Conservation (phyloP, 2,797 vertebrate species). For the Petrocephalus sullivani region DNA sequence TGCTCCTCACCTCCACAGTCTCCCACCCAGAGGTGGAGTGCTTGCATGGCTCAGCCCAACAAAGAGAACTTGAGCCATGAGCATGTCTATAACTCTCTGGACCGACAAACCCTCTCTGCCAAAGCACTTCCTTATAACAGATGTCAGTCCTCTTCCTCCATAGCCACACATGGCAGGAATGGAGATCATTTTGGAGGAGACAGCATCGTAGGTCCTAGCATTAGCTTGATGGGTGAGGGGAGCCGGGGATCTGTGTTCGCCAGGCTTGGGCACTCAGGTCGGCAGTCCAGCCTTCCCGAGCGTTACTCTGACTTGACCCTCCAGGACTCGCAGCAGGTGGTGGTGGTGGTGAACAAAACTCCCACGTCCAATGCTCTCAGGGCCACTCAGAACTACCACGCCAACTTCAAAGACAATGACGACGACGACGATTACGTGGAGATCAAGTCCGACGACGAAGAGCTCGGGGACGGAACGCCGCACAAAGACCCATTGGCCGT, state of each 20-base stretch:
- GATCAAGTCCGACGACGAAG: constrained; percentile 93
- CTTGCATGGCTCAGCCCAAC: constrained; percentile 70
- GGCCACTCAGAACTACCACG: constrained; percentile 89
- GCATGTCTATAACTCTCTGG: constrained; percentile 79
- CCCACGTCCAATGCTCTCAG: constrained; percentile 70
- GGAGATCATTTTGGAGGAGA: constrained; percentile 54
- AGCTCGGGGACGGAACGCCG: constrained; percentile 42
- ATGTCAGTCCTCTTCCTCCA: constrained; percentile 69
- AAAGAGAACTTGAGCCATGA: constrained; percentile 66
- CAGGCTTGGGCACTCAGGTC: constrained; percentile 42
- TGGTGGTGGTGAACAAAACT: constrained; percentile 75
- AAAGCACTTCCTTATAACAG: constrained; percentile 62
- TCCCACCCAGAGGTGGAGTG: constrained; percentile 69
- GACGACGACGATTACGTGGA: constrained; percentile 92
- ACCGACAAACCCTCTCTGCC: constrained; percentile 59
- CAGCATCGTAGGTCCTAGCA: constrained; percentile 47
- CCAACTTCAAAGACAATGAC: constrained; percentile 86
- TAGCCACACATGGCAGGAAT: constrained; percentile 56
- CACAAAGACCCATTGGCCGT: constrained; percentile 20
- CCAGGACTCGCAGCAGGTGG: constrained; percentile 84
- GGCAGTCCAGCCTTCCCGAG: constrained; percentile 68
- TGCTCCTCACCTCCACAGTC: constrained; percentile 53
- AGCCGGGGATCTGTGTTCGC: constrained; percentile 32
- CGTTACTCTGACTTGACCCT: constrained; percentile 76
- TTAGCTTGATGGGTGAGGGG: constrained; percentile 45